Conservation (phyloP, 1,140 invertebrate species). For the Lepidurus arcticus region DNA sequence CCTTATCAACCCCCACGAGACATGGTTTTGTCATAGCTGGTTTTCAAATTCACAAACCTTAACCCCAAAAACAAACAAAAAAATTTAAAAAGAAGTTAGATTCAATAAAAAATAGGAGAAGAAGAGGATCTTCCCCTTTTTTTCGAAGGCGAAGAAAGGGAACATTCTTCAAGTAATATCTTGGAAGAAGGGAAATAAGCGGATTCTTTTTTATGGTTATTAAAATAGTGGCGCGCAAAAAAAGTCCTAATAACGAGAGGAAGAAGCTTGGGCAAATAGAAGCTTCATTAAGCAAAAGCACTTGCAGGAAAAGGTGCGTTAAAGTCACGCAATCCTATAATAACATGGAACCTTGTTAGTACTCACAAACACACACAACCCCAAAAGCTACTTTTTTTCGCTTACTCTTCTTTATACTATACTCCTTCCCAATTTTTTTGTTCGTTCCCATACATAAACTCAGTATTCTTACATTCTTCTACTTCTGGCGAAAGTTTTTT, state of each 20-base stretch:
- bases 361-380: not conserved
- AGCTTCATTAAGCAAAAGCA: slow-evolving; percentile 22
- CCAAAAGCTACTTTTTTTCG: not conserved
- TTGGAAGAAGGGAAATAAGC: not conserved
- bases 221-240: not conserved
- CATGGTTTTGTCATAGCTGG: not conserved
- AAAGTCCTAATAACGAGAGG: not conserved
- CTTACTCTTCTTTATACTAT: not conserved
- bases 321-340: slow-evolving; percentile 10
- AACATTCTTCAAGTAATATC: not conserved
- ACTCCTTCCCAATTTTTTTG: not conserved
- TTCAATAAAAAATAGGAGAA: not conserved
- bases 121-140: not conserved
- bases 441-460: not conserved
- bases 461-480: no score
- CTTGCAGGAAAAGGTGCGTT: not conserved
- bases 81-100: not conserved
- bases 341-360: slow-evolving; percentile 12
- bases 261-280: slow-evolving; percentile 11
- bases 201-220: slow-evolving; percentile 11
- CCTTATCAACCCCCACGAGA: not conserved
- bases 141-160: no score
- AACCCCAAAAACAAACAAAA: no score
- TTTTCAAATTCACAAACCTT: not conserved
- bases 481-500: not conserved